Base-by-base conservation (phyloP, 2,888 invertebrate species). In the Philereme vetulata region DNA sequence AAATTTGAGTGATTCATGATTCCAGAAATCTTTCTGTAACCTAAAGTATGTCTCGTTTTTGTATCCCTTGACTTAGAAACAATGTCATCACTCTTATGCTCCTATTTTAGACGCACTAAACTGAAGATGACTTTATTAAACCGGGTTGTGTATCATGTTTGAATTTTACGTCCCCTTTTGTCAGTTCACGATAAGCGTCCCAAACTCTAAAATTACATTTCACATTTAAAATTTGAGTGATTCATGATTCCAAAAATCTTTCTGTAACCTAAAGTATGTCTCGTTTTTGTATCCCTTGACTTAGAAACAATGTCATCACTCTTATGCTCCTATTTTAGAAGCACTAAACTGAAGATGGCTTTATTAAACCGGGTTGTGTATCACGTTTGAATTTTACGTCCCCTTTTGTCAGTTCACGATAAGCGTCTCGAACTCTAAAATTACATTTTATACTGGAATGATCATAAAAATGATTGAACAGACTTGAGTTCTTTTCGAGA, bases 341-440 rank as follows among this genome's bases (percentile, higher is more conserved):
- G 33, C 32, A 35, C 42, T 51, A 43, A 51, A 45, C 33, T 44
- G 11, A 45, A 53, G 43, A 42, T 33, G 52, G 44, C 47, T 48
- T 40, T 10, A 38, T 11, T 51, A 34, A 43, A 43, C 47, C 33
- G 42, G 51, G 48, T 48, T 36, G 40, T 56, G 56, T 51, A 51
- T 51, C 59, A 54, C 53, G 54, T 58, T 57, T 54, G 50, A 54
- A 36, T 57, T 58, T 62, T 57, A 62, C 51, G 36, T 54, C 47
- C 42, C 33, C 49, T 54, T 62, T 50, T 55, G 55, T 57, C 51
- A 51, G 47, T 51, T 56, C 45, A 46, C 44, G 51, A 51, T 57
- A 50, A 56, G 51, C 46, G 43, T 48, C 52, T 52, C 51, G 51
- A 44, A 56, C 43, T 56, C 35, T 48, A 44, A 56, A 52, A 44